Evolutionary conservation across 2,888 invertebrate genomes (phyloP), one percentile per base, ranked within the genome.

Genomic region (Ennomos quercinarius): DNA sequence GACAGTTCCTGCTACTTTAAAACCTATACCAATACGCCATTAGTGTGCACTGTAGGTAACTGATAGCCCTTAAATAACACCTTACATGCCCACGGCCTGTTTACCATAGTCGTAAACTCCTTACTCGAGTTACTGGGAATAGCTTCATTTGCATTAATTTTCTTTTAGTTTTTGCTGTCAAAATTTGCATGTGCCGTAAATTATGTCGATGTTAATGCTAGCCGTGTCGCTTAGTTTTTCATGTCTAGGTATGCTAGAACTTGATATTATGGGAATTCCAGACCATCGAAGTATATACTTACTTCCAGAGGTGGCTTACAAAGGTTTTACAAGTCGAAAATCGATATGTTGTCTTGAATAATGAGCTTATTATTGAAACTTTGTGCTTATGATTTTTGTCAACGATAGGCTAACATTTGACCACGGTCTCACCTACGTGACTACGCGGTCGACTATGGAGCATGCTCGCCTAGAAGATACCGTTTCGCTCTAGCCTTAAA

Each of bases 111-210:
- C 61, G 58, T 66, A 60, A 61, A 66, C 56, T 62, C 44, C 66
- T 17, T 4, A 27, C 27, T 27, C 4, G 27, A 27, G 63, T 61
- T 62, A 65, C 61, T 71, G 67, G 52, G 54, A 74, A 75, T 73
- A 9, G 64, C 62, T 48, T 67, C 57, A 67, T 76, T 77, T 70
- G 67, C 73, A 73, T 77, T 66, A 57, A 70, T 74, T 71, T 70
- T 70, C 49, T 59, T 64, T 55, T 39, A 55, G 52, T 63, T 64
- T 64, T 64, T 65, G 64, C 63, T 58, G 64, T 66, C 68, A 71
- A 69, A 69, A 72, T 73, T 77, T 73, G 63, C 69, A 65, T 75
- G 57, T 67, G 58, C 62, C 66, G 37, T 67, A 57, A 60, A 57
- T 61, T 63, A 58, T 58, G 56, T 50, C 45, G 37, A 50, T 61